These are phyloP conservation scores for Anser brachyrhynchus DNA, from an alignment of 2,113 vertebrate species.

Conservation along the genomic window DNA sequence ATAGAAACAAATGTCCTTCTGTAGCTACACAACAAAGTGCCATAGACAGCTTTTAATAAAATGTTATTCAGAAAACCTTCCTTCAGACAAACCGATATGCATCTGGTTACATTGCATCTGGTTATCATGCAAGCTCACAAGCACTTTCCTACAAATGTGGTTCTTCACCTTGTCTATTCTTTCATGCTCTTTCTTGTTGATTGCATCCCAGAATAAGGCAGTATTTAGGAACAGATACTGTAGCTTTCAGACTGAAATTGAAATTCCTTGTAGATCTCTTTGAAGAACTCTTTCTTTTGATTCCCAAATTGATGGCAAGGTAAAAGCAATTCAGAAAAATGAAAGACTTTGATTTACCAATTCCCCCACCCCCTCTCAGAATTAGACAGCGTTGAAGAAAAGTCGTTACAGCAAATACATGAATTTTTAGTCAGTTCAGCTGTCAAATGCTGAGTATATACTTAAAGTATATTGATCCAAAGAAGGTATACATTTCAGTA, in stretches of 20 bases:
- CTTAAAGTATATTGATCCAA: neutral
- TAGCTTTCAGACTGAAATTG: neutral
- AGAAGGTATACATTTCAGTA: neutral
- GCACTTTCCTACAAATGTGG: too few relatives aligned
- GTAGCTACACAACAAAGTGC: neutral
- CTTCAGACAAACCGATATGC: accelerated
- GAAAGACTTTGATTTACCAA: neutral
- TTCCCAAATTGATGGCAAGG: neutral
- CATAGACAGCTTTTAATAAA: neutral
- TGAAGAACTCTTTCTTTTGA: neutral
- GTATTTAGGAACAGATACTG: neutral
- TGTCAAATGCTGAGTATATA: neutral
- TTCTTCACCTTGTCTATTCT: neutral
- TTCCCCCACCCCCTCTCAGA: neutral
- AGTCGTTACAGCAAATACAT: neutral
- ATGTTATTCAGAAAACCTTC: neutral
- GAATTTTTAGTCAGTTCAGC: accelerated
- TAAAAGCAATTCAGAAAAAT: neutral
- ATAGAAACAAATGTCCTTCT: neutral
- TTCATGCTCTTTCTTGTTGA: neutral
- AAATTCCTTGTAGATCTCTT: neutral
- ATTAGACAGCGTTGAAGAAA: neutral
- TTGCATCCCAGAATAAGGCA: accelerated
- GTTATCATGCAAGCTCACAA: neutral
- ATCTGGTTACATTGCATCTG: neutral